phyloP scores from a whole-genome alignment of 1,140 invertebrate genomes.

The Drosophila tristis region DNA sequence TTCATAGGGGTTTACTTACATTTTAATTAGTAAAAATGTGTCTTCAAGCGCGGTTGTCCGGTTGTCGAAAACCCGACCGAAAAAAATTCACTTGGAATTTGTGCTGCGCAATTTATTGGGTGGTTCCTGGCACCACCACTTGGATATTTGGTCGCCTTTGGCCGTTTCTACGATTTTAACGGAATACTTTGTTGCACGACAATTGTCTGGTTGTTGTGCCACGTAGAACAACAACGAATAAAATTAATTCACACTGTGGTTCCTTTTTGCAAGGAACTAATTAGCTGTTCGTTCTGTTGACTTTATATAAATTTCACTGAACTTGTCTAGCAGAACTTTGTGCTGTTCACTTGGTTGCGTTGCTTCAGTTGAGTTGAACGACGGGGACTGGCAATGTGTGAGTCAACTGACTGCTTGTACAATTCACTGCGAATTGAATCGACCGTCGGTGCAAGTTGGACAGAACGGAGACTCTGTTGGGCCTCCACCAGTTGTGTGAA shows the following conservation, averaged over 20 bases:
- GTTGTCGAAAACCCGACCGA: slow-evolving; percentile 63
- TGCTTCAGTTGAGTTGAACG: not conserved
- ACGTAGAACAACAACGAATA: slow-evolving; percentile 54
- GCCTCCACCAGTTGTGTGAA: slow-evolving; percentile 35
- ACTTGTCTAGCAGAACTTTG: slow-evolving; percentile 10
- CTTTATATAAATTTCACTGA: slow-evolving; percentile 11
- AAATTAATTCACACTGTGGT: slow-evolving; percentile 19
- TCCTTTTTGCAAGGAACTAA: slow-evolving; percentile 36
- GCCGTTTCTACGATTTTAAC: slow-evolving; percentile 54
- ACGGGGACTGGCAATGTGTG: slow-evolving; percentile 26
- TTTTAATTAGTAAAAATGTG: slow-evolving; percentile 50
- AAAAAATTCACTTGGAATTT: slow-evolving; percentile 49
- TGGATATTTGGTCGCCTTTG: slow-evolving; percentile 36
- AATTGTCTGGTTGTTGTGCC: slow-evolving; percentile 61
- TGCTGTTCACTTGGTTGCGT: slow-evolving; percentile 28
- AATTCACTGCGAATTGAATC: slow-evolving; percentile 59
- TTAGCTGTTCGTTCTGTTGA: slow-evolving; percentile 2
- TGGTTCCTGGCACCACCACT: slow-evolving; percentile 72
- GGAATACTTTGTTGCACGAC: slow-evolving; percentile 18
- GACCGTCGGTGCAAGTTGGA: slow-evolving; percentile 10
- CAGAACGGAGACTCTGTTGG: slow-evolving; percentile 30
- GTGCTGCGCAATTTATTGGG: slow-evolving; percentile 65
- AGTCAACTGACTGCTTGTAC: slow-evolving; percentile 66
- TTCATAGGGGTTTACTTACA: slow-evolving; percentile 64
- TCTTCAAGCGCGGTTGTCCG: slow-evolving; percentile 64